These are phyloP conservation scores for Dasyprocta punctata DNA, from an alignment of 2,113 vertebrate genomes.

Conservation along the genomic window DNA sequence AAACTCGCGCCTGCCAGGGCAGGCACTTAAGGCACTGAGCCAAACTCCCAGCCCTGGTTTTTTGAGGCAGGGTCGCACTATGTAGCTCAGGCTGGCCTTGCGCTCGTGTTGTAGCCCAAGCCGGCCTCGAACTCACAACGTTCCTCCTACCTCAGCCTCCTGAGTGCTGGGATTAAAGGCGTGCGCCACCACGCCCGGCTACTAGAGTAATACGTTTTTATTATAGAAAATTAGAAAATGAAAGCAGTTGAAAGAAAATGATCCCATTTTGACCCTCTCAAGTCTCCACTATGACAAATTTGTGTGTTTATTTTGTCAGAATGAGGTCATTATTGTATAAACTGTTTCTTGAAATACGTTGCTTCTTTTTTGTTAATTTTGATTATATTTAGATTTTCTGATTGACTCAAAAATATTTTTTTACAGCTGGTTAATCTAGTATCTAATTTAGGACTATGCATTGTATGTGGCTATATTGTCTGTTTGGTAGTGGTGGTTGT, in stretches of 20 bases:
- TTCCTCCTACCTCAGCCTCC: no score
- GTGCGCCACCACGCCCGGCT: no score
- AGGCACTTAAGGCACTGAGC: no score
- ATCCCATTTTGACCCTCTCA: neutral
- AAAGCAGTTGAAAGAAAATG: constrained; percentile 14
- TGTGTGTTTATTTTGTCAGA: constrained; percentile 36
- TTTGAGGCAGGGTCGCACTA: no score
- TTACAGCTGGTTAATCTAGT: neutral
- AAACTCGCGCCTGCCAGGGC: no score
- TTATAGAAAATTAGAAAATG: constrained; percentile 51
- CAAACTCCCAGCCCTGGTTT: no score
- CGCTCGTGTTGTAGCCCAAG: no score
- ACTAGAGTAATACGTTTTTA: no score
- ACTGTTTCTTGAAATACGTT: constrained; percentile 21
- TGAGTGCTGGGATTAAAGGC: no score
- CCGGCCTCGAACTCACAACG: no score
- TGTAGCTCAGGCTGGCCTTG: no score
- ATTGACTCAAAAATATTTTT: constrained; percentile 1
- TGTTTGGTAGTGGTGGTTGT: neutral
- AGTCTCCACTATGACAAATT: neutral
- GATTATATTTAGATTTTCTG: constrained; percentile 40
- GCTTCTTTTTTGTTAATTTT: constrained; percentile 16
- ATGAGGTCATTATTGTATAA: neutral
- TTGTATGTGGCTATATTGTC: neutral
- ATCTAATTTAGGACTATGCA: neutral